Evolutionary conservation across 2,113 vertebrate genomes (phyloP), one percentile per base, ranked within the genome.

Genomic region (Mystacornis crossleyi): DNA sequence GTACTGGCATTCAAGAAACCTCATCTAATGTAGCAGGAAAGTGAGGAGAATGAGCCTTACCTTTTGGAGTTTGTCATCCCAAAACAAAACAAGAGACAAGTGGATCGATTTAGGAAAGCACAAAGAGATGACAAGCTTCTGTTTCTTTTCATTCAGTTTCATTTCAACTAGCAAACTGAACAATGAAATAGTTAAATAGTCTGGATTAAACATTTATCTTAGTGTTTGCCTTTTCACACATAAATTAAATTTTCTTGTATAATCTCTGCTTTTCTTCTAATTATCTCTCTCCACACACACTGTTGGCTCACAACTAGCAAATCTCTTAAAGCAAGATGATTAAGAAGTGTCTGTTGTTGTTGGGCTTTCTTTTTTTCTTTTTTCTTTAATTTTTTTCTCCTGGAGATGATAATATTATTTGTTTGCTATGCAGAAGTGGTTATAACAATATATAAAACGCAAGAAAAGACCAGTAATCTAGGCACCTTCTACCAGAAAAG

Each of bases 211-310:
- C 25, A 74, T 86, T 89, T 90, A 64, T 95, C 54, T 93, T 86
- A 64, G 31, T 67, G 71, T 92, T 92, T 81, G 57, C 64, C 48
- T 90, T 96, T 86, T 86, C 64, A 89, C 90, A 93, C 86, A 96
- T 96, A 96, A 96, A 97, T 96, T 96, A 90, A 95, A 81, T 96
- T 97, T 97, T 84, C 88, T 74, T 94, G 40, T 84, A 93, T 97
- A 97, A 97, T 96, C 95, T 94, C 93, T 65, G 25, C 82, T 97
- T 95, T 96, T 96, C 75, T 96, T 81, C 77, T 89, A 96, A 96
- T 97, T 96, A 96, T 96, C 96, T 97, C 88, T 86, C 86, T 94
- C 25, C 40, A 65, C 90, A 96, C 90, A 96, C 69, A 42, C 61
- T 89, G 81, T 81, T 92, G 86, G 65, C 75, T 94, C 95, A 93